Conservation (phyloP, 2,797 vertebrate genomes). For the Setipinna tenuifilis region DNA sequence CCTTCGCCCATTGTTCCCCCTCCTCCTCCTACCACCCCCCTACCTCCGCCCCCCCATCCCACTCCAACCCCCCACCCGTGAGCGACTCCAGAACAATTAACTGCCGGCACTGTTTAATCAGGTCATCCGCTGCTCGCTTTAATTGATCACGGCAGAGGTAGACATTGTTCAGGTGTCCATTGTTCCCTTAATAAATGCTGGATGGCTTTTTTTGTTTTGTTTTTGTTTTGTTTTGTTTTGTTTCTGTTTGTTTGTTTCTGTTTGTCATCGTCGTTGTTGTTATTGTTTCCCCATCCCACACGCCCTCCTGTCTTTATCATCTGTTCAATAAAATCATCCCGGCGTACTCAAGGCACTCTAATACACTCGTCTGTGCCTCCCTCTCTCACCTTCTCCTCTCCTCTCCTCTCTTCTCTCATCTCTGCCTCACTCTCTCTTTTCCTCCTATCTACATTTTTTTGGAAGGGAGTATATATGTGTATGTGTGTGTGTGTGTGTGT, state of each 20-base stretch:
- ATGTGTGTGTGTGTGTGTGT: background rate
- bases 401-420: background rate
- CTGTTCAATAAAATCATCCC: slow-evolving; percentile 50
- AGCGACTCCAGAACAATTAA: slow-evolving; percentile 25
- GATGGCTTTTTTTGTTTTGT: background rate
- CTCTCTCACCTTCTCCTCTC: background rate
- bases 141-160: slow-evolving; percentile 41
- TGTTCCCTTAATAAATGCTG: slow-evolving; percentile 42
- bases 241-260: slow-evolving; percentile 42
- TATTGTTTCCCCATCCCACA: slow-evolving; percentile 3
- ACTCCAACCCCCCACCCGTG: background rate
- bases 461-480: too few relatives aligned
- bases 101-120: slow-evolving; percentile 11
- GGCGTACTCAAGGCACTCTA: slow-evolving; percentile 46
- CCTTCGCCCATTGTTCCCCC: too few relatives aligned
- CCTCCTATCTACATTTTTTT: too few relatives aligned
- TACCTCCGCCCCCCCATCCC: background rate
- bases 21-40: background rate
- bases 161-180: slow-evolving; percentile 47
- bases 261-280: background rate
- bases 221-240: background rate
- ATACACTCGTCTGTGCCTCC: slow-evolving; percentile 43
- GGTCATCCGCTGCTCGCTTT: slow-evolving; percentile 29
- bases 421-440: slow-evolving; percentile 33
- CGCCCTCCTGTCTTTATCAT: slow-evolving; percentile 44